These are phyloP conservation scores for Ochropacha duplaris DNA, from an alignment of 2,888 invertebrate genomes.

Conservation along the genomic window DNA sequence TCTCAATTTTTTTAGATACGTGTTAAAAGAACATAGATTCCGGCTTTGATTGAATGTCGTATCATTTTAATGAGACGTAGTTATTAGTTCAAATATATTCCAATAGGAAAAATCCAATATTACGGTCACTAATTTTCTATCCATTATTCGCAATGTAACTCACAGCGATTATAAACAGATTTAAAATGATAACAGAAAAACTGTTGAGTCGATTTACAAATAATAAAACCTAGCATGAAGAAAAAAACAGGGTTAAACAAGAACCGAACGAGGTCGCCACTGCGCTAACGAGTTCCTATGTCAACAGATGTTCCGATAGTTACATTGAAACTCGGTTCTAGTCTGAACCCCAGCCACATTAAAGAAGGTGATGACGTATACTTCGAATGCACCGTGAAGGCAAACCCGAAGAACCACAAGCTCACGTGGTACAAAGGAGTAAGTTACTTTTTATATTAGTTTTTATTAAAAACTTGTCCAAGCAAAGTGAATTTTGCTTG, in stretches of 20 bases:
- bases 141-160: too few species aligned
- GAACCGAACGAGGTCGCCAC: background rate
- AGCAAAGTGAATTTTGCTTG: background rate
- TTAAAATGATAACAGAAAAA: too few species aligned
- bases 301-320: conserved; percentile 91
- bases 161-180: too few species aligned
- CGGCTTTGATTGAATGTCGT: too few species aligned
- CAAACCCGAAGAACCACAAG: conserved; percentile 92
- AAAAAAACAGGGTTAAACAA: background rate
- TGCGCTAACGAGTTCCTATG: conserved; percentile 1
- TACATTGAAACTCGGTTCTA: conserved; percentile 91
- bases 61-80: too few species aligned
- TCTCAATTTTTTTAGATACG: too few species aligned
- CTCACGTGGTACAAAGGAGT: conserved; percentile 92
- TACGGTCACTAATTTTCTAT: too few species aligned
- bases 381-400: conserved; percentile 94
- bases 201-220: too few species aligned
- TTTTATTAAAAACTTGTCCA: background rate
- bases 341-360: conserved; percentile 89
- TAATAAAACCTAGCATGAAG: too few species aligned
- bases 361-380: conserved; percentile 95
- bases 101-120: too few species aligned
- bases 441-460: conserved; percentile 25
- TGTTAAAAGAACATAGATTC: too few species aligned
- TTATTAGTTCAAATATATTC: too few species aligned